Evolutionary conservation across 2,888 invertebrate genomes (phyloP), one percentile per base, ranked within the genome.

Genomic region (Dendrolimus houi): DNA sequence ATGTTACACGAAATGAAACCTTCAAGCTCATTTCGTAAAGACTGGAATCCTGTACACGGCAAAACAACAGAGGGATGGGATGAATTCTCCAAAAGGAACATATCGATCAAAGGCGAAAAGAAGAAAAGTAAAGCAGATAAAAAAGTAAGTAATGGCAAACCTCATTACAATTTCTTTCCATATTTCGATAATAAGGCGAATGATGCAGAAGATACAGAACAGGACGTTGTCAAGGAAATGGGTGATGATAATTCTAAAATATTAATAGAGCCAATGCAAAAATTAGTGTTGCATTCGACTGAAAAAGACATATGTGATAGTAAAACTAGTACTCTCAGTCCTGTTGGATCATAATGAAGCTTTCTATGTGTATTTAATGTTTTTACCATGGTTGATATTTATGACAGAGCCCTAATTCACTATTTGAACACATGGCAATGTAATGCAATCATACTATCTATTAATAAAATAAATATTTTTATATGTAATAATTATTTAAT

Each of bases 291-390:
- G 87, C 87, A 83, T 79, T 78, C 89, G 90, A 90, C 90, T 89
- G 90, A 90, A 85, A 90, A 85, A 75, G 85, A 86, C 79, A 79
- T 87, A 83, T 90, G 90, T 90, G 90, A 90, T 90, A 90, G 81
- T 85, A 87, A 86, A 64, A 74, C 83, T 77, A 88, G 85, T 83
- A 84, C 86, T 79, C 83, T 89, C 83, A 86, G 85, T 84, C 86
- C 89, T 75, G 77, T 87, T 83, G 85, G 84, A 76, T 83, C 85
- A 70, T 87, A 87, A 83, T 79, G 79, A 77, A 75, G 81, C 83
- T 83, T 83, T 63, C 78, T 84, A 81, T 72, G 75, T 47, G 47
- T 47, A 47, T 10, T 29, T 29, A 72, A 75, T 67, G 77, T 79
- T 86, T 85, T 77, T 83, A 81, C 70, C 72, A 75, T 73, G 62